These are phyloP conservation scores for Notodonta ziczac DNA, from an alignment of 2,888 invertebrate genomes.

Conservation along the genomic window DNA sequence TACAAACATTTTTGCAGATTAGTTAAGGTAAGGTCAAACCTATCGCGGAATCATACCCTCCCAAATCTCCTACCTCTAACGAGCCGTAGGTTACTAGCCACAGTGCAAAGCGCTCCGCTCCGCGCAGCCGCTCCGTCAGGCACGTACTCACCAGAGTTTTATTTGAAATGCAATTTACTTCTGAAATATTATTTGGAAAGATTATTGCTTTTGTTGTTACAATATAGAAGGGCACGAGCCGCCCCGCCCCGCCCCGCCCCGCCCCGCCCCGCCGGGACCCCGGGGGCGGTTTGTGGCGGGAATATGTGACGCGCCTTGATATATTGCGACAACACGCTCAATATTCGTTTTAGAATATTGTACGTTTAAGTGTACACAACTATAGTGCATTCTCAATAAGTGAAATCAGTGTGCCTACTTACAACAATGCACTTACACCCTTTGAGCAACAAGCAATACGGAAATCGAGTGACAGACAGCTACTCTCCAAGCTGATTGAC, in stretches of 20 bases:
- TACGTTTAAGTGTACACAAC: not conserved
- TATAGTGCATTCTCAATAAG: too few relatives aligned
- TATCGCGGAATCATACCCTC: too few relatives aligned
- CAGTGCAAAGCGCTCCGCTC: not conserved
- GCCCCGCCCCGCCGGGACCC: not conserved
- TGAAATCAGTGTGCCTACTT: too few relatives aligned
- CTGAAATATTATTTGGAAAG: constrained; percentile 40
- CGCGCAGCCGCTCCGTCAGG: constrained; percentile 15
- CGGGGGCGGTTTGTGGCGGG: not conserved
- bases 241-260: too few relatives aligned
- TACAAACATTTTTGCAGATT: too few relatives aligned
- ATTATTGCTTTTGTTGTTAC: constrained; percentile 39
- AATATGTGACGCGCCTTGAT: not conserved
- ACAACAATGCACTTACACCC: not conserved
- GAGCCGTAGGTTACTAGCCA: not conserved
- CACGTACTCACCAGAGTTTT: constrained; percentile 33
- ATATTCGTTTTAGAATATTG: not conserved
- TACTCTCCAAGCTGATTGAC: not conserved
- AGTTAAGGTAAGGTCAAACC: too few relatives aligned
- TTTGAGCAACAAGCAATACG: not conserved
- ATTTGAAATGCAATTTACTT: constrained; percentile 40
- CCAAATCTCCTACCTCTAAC: too few relatives aligned
- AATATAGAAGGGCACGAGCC: constrained; percentile 32
- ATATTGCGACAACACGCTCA: not conserved
- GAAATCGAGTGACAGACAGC: not conserved